Base-by-base conservation (phyloP, 2,113 vertebrate species). In the Cyprinus carpio region DNA sequence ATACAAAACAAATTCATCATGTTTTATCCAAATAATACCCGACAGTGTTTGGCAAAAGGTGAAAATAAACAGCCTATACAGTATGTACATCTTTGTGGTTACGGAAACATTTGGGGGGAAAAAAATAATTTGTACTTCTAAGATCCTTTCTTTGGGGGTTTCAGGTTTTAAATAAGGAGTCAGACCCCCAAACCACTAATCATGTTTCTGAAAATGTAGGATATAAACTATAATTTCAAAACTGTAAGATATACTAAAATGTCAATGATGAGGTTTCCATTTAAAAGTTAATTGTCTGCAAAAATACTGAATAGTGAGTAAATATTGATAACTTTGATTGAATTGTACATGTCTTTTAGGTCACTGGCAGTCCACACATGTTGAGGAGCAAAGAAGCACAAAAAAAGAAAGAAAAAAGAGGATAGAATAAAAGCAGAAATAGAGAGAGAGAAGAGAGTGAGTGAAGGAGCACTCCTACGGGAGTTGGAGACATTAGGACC, bases 381-480 rank as follows among this genome's bases (percentile, higher is more conserved):
- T 43, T 46, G 54, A 77, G 27, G 29, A 65, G 40, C 56, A 76
- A 54, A 67, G 15, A 37, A 65, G 34, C 62, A 16, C 20, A 31
- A 25, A 74, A 20, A 65, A 40, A 80, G n/a, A 77, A n/a, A 67
- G 29, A 40, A 23, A 37, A 34, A 62, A 16, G 72, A 92, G 91
- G 90, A 90, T 92, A 91, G 93, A 92, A 93, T 92, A 92, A 90
- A 93, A 91, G 90, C 84, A 75, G 75, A 27, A 88, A 92, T 91
- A 89, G 92, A 92, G 91, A 91, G 92, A 58, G 69, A 93, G 92
- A 51, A 94, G 92, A 82, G 91, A 90, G 94, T 92, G 92, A 93
- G 90, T 87, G 91, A 92, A 92, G 34, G 31, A 84, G 74, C 67
- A 54, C 29, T 84, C 79, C 85, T 82, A 72, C 40, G 85, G 82